Percentiles rank a stretch among this genome's conserved stretches.
phyloP scores from a whole-genome alignment of 2,797 vertebrate species.

The Netta rufina region DNA sequence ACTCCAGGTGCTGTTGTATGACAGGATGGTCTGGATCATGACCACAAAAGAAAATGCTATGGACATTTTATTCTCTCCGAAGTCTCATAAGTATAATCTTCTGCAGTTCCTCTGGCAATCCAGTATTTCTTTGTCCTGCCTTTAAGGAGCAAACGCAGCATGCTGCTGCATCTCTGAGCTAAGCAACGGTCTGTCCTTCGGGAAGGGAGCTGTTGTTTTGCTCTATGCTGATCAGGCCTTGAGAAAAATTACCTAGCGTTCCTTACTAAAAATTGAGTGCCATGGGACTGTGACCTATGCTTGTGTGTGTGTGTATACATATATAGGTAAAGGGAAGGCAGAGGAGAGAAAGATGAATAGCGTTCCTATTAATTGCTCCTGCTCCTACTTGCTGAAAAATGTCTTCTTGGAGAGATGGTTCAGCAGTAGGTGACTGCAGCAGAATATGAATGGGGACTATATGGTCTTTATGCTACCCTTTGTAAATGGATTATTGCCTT shows the following conservation, averaged over 20 bases:
- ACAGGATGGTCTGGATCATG: not conserved
- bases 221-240: not conserved
- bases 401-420: not conserved
- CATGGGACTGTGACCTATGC: not conserved
- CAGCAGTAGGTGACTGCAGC: not conserved
- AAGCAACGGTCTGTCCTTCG: not conserved
- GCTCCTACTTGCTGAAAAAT: not conserved
- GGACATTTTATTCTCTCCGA: too few species aligned
- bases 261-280: not conserved
- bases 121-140: not conserved
- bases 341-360: not conserved
- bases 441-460: constrained; percentile 6
- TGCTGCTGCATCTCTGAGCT: not conserved
- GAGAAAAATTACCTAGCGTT: not conserved
- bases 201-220: not conserved
- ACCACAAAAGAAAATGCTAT: not conserved
- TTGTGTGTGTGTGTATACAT: not conserved
- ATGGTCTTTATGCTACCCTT: constrained; percentile 2
- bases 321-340: not conserved
- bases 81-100: rapidly evolving
- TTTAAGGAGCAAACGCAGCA: not conserved
- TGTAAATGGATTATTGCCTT: constrained; percentile 40
- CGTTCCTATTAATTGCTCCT: not conserved
- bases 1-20: not conserved
- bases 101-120: not conserved